Evolutionary conservation across 2,113 vertebrate species (phyloP), one percentile per base, ranked within the genome.

Genomic region (Alethe diademata): DNA sequence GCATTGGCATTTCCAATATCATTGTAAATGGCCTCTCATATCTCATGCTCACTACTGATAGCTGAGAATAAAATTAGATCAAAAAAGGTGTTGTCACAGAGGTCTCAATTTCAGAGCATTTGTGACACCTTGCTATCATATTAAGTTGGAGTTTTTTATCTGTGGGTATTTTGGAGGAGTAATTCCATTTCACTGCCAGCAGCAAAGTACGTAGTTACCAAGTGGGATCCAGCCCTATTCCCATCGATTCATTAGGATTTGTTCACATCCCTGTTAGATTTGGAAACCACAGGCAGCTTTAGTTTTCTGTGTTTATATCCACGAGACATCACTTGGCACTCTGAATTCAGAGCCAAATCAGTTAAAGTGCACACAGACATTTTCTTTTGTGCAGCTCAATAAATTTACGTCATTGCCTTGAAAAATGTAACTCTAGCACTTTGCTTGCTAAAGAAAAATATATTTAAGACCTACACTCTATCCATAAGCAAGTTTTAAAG

Each of bases 401-500:
- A 70, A 73, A 42, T 78, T 71, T 15, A 43, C 0, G 0, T 69
- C 35, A 28, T 54, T n/a, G 29, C 12, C 58, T 26, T 92, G 48
- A 85, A 86, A 74, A 89, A 79, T 42, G 12, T 42, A 78, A 33
- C 22, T 40, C 19, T 35, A 50, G 29, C 35, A 36, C 20, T 79
- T 90, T 8, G 0, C 47, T 58, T 83, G 28, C 40, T 61, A 57
- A 62, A 95, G 45, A 47, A 79, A 74, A 88, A 90, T 79, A 33
- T 28, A 28, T 43, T 36, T 29, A 56, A 66, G 58, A 48, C 11
- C 42, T 3, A 3, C 12, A 26, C 31, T 64, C 54, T 51, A 31
- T 50, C 71, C 15, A 25, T 57, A 64, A 85, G 23, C 57, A 85
- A 79, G 74, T 86, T 90, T 85, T 72, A 90, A 92, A 93, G 74